Evolutionary conservation across 2,888 invertebrate genomes (phyloP), one percentile per base, ranked within the genome.

Genomic region (Yponomeuta sedellus): DNA sequence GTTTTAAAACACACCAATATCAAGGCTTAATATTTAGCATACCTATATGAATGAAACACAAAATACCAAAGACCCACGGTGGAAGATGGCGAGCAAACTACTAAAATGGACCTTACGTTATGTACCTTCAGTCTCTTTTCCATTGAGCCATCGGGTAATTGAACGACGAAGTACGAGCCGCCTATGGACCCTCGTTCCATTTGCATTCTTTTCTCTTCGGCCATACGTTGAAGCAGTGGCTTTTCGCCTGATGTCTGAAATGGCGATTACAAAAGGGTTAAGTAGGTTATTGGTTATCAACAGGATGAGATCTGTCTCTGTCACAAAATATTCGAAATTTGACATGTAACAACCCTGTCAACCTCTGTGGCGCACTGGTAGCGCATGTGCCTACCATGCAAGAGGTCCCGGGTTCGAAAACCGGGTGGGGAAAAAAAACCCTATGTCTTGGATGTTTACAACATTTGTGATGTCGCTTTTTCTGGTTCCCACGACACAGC

Each of bases 171-270:
- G 84, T 96, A 97, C 0, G 96, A 96, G 12, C 96, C 96, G 12
- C 95, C 96, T 69, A 97, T 95, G 39, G 97, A 97, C 0, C 97
- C 97, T 56, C 97, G 92, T 82, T 97, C 97, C 95, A 97, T 95
- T 84, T 97, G 97, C 78, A 97, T 92, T 69, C 97, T 93, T 76
- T 97, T 96, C 80, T 98, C 98, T 83, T 98, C 97, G 10, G 97
- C 97, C 96, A 98, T 97, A 69, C 97, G 92, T 83, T 97, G 97
- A 71, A 98, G 92, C 11, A 98, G 87, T 0, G 97, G 97, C 80
- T 97, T 97, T 73, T 94, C 94, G 34, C 92, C 93, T n/a, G 93
- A 92, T 25, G 87, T 85, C 86, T 91, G 81, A 79, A 81, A 63
- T 52, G 63, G 57, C 10, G 58, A 4, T 20, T 2, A 58, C 12